Evolutionary conservation across 2,113 vertebrate species (phyloP), one percentile per base, ranked within the genome.

Genomic region (Lampris incognitus): DNA sequence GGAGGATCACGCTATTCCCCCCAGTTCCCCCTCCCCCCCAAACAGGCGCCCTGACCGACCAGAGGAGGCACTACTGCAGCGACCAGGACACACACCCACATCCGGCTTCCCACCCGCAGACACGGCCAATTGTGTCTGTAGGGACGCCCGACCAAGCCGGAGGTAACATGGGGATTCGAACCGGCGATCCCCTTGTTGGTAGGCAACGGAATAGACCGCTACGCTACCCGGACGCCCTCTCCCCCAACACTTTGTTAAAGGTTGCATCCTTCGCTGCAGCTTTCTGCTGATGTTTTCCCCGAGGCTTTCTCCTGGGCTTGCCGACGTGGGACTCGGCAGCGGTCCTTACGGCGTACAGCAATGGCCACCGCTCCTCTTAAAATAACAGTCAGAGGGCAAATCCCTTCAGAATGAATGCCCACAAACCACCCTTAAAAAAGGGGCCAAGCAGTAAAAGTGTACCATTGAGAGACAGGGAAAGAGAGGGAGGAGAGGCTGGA

Each of bases 301-400:
- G 3, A 13, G 52, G 70, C 66, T 69, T 63, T 79, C 52, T 71
- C 50, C n/a, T 42, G 11, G 6, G 10, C 49, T 56, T 69, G 72
- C 63, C 7, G 37, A 37, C 36, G 3, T 37, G 72, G 71, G 56
- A 9, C 44, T 4, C 11, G 2, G 62, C 55, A 55, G 7, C 59
- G 9, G 50, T 11, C 0, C 2, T 61, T 64, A 39, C 9, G 56
- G 73, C 72, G 63, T 39, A 66, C 63, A 66, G 49, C 37, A 67
- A 62, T 74, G 69, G 56, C 78, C 66, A 49, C 72, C 63, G 62
- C 74, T 72, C 39, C 48, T 77, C 85, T 91, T 86, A 88, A 91
- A 85, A 89, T 90, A 92, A 83, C 79, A 62, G 67, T 79, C 74
- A 84, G 83, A 80, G 86, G 69, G 49, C 46, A 76, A 50, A 80